Base-by-base conservation (phyloP, 2,797 vertebrate genomes). In the Coranthus polyacanthus region DNA sequence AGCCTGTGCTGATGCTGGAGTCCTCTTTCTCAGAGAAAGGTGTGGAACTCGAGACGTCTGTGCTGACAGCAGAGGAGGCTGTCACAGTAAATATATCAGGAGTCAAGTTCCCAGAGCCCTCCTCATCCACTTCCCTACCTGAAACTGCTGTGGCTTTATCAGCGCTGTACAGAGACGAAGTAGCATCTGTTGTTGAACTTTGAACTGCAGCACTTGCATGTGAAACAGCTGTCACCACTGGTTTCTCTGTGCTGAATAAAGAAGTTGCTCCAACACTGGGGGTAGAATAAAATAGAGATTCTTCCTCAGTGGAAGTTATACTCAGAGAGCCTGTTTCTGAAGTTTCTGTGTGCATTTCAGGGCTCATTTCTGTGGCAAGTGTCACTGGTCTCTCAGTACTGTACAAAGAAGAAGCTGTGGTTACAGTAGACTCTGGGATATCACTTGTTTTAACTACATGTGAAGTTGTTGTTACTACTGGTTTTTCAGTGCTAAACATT, bases 101-200 rank as follows among this genome's bases (percentile, higher is more conserved):
- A 4, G n/a, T 51, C 49, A 44, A 55, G 18, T 54, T 50, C 2
- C 63, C 57, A 32, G 63, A 74, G 12, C 43, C 32, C 4, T 62
- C 57, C n/a, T n/a, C n/a, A n/a, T n/a, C n/a, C n/a, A n/a, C n/a
- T n/a, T n/a, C n/a, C n/a, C n/a, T n/a, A n/a, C n/a, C n/a, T n/a
- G n/a, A n/a, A n/a, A n/a, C n/a, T 5, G 36, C 3, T 21, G 42
- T 38, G 10, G 21, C 10, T 34, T 26, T 42, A 15, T 59, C 54
- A 36, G 34, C 47, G 17, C 46, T 49, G n/a, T 12, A 8, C 0
- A 51, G 2, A 20, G 39, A 57, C 17, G 41, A 44, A 37, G 41
- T 41, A 26, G 21, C 13, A 21, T 18, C 32, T 41, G 34, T 12
- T 12, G 16, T 36, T 20, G 46, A 37, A 37, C 16, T 32, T 43